phyloP scores from a whole-genome alignment of 2,888 invertebrate genomes.

The Gibbula magus region DNA sequence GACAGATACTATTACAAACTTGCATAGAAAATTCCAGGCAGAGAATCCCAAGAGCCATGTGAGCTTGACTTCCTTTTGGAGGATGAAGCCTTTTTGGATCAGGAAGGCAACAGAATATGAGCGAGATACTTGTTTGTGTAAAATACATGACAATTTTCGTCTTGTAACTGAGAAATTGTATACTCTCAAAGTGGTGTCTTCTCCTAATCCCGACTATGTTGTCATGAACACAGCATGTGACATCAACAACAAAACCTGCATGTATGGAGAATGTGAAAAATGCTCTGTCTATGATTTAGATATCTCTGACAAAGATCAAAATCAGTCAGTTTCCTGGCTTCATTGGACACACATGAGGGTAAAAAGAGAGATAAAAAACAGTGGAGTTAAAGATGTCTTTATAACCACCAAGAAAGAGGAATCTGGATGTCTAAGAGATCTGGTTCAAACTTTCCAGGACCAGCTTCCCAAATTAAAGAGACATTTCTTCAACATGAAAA shows the following conservation, averaged over 20 bases:
- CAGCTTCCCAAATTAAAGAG: slow-evolving; percentile 1
- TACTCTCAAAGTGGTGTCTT: not conserved
- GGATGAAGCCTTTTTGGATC: slow-evolving; percentile 43
- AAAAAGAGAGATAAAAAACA: slow-evolving; percentile 27
- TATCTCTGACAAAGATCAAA: slow-evolving; percentile 5
- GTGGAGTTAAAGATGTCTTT: slow-evolving; percentile 11
- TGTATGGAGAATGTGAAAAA: slow-evolving; percentile 33
- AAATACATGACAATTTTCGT: slow-evolving; percentile 28
- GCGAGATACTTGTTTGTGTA: slow-evolving; percentile 43
- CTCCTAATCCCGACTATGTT: not conserved
- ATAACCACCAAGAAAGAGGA: slow-evolving; percentile 25
- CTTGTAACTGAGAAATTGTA: slow-evolving; percentile 13
- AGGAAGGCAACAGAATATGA: slow-evolving; percentile 30
- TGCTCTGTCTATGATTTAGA: slow-evolving; percentile 12
- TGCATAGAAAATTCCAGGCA: slow-evolving; percentile 34
- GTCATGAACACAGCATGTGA: not conserved
- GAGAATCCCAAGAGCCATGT: slow-evolving; percentile 27
- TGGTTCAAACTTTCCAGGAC: slow-evolving; percentile 15
- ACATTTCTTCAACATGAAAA: slow-evolving; percentile 20
- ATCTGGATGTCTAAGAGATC: not conserved
- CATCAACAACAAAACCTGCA: slow-evolving; percentile 30
- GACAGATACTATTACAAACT: slow-evolving; percentile 30
- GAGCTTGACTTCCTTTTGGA: slow-evolving; percentile 32
- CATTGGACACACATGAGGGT: slow-evolving; percentile 31
- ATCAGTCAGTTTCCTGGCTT: slow-evolving; percentile 29